Evolutionary conservation across 2,797 vertebrate species (phyloP), one percentile per base, ranked within the genome.

Genomic region (Gallinago solitaria): DNA sequence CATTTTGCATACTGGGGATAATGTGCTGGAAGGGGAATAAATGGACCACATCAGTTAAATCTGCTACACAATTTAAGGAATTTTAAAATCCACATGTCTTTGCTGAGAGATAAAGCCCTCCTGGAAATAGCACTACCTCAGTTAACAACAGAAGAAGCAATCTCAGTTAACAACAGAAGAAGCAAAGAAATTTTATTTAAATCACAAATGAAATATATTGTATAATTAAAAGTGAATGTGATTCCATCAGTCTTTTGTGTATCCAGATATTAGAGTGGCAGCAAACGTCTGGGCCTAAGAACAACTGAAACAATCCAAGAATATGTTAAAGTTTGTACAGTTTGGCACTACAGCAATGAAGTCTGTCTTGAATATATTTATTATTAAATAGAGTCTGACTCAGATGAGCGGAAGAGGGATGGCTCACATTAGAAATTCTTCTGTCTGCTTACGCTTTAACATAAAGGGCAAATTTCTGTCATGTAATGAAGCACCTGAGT

Each of bases 1-100:
- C 90, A 96, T 95, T 96, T 89, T 93, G 74, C 53, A 67, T 93
- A 82, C 78, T 77, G 85, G 67, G 90, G 89, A 95, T 96, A 95
- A 94, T 93, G 93, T 83, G 69, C 87, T 84, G 74, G 84, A 94
- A 81, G 70, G 69, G 73, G 61, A 95, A 93, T 87, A 97, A 97
- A 97, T 91, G 92, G 87, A 90, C 89, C 95, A 87, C 92, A 94
- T 90, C 67, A 2, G 45, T 95, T 89, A 89, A 94, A 57, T 75
- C 85, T 94, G 83, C 81, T 71, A 70, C 57, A 86, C 73, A 84
- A 64, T 64, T 57, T 88, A 94, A 59, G 74, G 91, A 94, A 93
- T 94, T 97, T 90, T 81, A 47, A 94, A 94, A 93, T 39, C 48
- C 54, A 50, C 32, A 43, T 43, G 19, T 77, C 70, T 88, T 76